These are phyloP conservation scores for Thamnophis elegans DNA, from an alignment of 2,797 vertebrate species.

Conservation along the genomic window DNA sequence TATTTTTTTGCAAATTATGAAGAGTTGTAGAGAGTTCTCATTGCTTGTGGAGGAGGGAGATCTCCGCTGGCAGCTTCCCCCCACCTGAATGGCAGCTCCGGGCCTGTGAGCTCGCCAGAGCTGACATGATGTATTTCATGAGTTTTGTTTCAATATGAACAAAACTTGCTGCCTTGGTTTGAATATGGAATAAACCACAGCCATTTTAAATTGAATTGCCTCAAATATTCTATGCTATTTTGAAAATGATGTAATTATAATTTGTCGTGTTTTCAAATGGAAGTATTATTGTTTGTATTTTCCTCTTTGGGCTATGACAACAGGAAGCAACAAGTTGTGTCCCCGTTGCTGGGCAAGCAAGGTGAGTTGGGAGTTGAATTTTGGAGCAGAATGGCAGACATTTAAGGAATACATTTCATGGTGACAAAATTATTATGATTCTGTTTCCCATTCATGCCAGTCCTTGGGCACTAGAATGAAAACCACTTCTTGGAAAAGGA, in stretches of 20 bases:
- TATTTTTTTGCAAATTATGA: too few species aligned
- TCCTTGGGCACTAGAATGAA: background rate
- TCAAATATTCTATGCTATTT: background rate
- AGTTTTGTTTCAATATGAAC: background rate
- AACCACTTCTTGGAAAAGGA: too few species aligned
- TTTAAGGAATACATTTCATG: background rate
- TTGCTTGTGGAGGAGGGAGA: too few species aligned
- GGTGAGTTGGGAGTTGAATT: background rate
- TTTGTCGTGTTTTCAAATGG: background rate
- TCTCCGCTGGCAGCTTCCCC: too few species aligned
- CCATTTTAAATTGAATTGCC: background rate
- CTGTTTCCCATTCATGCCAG: background rate
- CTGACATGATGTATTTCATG: background rate
- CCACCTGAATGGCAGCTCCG: too few species aligned
- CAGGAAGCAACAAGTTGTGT: background rate
- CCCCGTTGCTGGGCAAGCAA: background rate
- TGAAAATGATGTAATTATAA: background rate
- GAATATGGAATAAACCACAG: background rate
- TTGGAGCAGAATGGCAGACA: background rate
- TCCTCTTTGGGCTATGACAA: background rate
- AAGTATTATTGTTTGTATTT: background rate
- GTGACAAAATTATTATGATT: background rate
- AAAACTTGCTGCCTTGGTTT: background rate
- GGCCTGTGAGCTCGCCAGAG: too few species aligned
- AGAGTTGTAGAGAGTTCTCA: too few species aligned